Conservation (phyloP, 2,113 vertebrate species). For the Nannobrachium achirus region DNA sequence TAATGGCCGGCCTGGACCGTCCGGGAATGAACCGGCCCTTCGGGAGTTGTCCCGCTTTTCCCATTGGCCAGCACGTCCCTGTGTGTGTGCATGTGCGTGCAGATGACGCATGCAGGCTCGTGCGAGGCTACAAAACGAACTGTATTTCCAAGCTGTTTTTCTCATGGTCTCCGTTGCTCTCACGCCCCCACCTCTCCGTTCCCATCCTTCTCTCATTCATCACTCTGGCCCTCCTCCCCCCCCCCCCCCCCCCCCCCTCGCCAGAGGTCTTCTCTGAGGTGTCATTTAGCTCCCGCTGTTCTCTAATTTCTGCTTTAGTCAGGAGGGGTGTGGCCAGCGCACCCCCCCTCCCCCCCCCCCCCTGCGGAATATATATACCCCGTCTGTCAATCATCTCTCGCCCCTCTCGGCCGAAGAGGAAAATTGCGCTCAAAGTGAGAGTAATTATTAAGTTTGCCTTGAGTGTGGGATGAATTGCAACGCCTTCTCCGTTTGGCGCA, state of each 20-base stretch:
- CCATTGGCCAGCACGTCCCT: too few relatives aligned
- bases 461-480: constrained; percentile 70
- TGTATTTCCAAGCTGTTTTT: constrained; percentile 61
- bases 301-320: constrained; percentile 78
- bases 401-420: constrained; percentile 63
- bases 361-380: constrained; percentile 52
- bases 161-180: constrained; percentile 66
- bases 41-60: too few relatives aligned
- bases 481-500: constrained; percentile 53
- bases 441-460: constrained; percentile 76
- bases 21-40: too few relatives aligned
- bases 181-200: constrained; percentile 65
- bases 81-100: constrained; percentile 28
- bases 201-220: constrained; percentile 80
- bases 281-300: constrained; percentile 78
- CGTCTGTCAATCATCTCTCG: constrained; percentile 79
- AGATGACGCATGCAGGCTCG: constrained; percentile 1
- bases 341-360: constrained; percentile 21
- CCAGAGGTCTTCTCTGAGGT: constrained; percentile 77
- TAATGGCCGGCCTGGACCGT: too few relatives aligned
- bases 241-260: constrained; percentile 63
- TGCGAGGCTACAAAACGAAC: constrained; percentile 42
- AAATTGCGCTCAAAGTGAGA: constrained; percentile 74
- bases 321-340: constrained; percentile 71
- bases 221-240: constrained; percentile 70